Evolutionary conservation across 2,113 vertebrate genomes (phyloP), one percentile per base, ranked within the genome.

Genomic region (Trogon melanurus): DNA sequence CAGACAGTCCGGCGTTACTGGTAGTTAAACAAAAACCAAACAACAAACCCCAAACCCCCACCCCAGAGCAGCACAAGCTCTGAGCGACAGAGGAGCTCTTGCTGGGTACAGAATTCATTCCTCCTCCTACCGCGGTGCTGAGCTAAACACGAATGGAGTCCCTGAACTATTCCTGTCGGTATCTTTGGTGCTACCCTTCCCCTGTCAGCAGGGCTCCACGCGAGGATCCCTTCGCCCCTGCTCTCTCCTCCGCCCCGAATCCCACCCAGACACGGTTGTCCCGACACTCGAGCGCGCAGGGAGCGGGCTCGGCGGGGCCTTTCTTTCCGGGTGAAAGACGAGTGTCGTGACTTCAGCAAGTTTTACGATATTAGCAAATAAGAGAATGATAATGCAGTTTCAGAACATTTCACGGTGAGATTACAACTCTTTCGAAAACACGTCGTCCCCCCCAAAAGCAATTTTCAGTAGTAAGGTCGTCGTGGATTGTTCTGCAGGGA

Each of bases 381-480:
- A 64, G 79, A 44, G 26, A 64, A 73, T 22, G 87, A 67, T 3
- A 64, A 93, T 16, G 88, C 18, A 79, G 69, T 58, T 94, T 74
- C 21, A 3, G 48, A 51, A 94, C 75, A 62, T 74, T 83, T 95
- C 93, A 89, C 88, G 83, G 96, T 86, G 62, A 96, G 87, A 62
- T 86, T 36, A 92, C 29, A 60, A 54, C 8, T 45, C 51, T 32
- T 79, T 74, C 26, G 82, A 69, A 97, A 72, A 64, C 13, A 70
- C 21, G 2, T 10, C 61, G 75, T 94, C 89, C 94, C 81, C 20
- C 64, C 36, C n/a, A n/a, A 76, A 94, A 95, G 95, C 41, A 41
- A 92, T 82, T 51, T 75, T 99, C 98, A 99, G 98, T 99, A 99
- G 98, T 99, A 99, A n/a, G 99, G 99, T 96, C 99, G 98, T 14